These are phyloP conservation scores for Sipha flava DNA, from an alignment of 1,140 invertebrate species.

Conservation along the genomic window DNA sequence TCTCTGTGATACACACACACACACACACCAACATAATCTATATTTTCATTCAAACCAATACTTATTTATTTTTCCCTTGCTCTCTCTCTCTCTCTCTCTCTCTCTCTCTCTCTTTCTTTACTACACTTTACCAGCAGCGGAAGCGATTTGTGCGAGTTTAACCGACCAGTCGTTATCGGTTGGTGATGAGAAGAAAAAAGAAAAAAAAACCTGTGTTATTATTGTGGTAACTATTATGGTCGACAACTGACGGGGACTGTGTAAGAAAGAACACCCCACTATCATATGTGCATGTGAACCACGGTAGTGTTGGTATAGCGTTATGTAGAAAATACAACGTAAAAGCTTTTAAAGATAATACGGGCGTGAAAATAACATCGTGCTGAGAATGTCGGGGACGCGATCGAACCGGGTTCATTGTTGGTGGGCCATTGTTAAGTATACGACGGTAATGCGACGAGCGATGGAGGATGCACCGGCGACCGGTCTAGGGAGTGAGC, in stretches of 20 bases:
- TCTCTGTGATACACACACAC: too few species aligned
- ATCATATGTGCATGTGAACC: background rate
- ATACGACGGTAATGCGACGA: background rate
- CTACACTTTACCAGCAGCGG: too few species aligned
- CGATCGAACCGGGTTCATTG: background rate
- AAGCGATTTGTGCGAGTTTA: background rate
- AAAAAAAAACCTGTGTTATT: background rate
- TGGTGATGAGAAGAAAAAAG: too few species aligned
- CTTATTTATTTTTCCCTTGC: too few species aligned
- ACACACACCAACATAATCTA: too few species aligned
- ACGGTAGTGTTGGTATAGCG: background rate
- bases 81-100: too few species aligned
- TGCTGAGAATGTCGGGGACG: background rate
- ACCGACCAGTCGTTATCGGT: background rate
- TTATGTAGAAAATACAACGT: background rate
- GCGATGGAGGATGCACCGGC: background rate
- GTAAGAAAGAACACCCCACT: background rate
- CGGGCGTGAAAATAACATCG: constrained; percentile 1
- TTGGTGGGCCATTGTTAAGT: background rate
- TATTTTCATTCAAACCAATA: too few species aligned
- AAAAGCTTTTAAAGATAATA: constrained; percentile 20
- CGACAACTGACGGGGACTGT: background rate
- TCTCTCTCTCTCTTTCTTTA: too few species aligned
- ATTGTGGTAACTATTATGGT: background rate
- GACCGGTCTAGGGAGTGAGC: background rate